Base-by-base conservation (phyloP, 2,113 vertebrate species). In the Mustela nigripes region DNA sequence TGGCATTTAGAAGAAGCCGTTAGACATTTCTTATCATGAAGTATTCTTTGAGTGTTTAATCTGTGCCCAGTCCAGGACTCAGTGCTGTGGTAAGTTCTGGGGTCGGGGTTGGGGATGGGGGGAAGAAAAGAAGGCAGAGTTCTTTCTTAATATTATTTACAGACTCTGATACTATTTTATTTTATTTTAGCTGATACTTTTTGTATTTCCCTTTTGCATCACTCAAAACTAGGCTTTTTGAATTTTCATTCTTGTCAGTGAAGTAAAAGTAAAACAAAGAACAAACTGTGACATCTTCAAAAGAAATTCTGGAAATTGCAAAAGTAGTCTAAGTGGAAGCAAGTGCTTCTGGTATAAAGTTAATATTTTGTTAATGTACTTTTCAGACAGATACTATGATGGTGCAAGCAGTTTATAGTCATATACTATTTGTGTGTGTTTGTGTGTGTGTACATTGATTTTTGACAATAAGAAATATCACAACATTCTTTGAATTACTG, bases 1-100 rank as follows among this genome's bases (percentile, higher is more conserved):
- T 94, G 94, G 48, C 95, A 98, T 98, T 98, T 96, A 88, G n/a
- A 94, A 96, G 87, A 95, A 95, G 56, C 50, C 60, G 31, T 56
- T 21, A 80, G 95, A 91, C 69, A 56, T 0, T 86, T 69, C 39
- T 63, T 60, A 82, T 74, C 89, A 21, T 74, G 21, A 89, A 63
- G 4, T 48, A 63, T 36, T 84, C 5, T 89, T 88, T 83, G 48
- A 48, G 10, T 53, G n/a, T 85, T 89, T 87, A 67, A 81, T 82
- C 16, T 90, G 16, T 33, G 2, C 4, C 28, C 3, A 63, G 1
- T 42, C 4, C 2, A 87, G 4, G 19, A 81, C 1, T 89, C 50
- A 48, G 2, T 33, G 24, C 1, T 19, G 4, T 31, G 4, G 11
- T 21, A 67, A 12, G 82, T 31, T 5, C 7, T 60, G 24, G 60